Base-by-base conservation (phyloP, 2,797 vertebrate genomes). In the Tapirus indicus region DNA sequence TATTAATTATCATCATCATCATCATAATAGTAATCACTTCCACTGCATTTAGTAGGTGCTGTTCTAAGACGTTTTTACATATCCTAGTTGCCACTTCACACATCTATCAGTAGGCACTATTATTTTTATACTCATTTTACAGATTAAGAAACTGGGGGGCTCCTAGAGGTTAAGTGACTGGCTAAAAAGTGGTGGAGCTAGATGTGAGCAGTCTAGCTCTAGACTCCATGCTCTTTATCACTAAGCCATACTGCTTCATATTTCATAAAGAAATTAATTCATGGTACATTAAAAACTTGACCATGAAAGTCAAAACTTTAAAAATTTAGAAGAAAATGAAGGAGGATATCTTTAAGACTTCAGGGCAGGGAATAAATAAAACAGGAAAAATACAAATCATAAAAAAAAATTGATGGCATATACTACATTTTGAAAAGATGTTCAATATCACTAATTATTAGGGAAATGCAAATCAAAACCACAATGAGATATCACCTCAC, bases 321-420 rank as follows among this genome's bases (percentile, higher is more conserved):
- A 62, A 56, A 71, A 89, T 3, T 13, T 80, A 44, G n/a, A 83
- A 68, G 38, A 86, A 88, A 95, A 95, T 12, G 38, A 92, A 89
- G 6, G 8, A 60, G 25, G 82, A 41, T 77, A 64, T 91, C 12
- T 86, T 86, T 4, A 93, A 56, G 54, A 86, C 35, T n/a, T 89
- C 14, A 32, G n/a, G 13, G 6, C n/a, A 60, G 35, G 27, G 21
- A 44, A 80, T 54, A 66, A 66, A 47, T 74, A 68, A 90, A 86
- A 69, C 9, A 75, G 13, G 18, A 38, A 89, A 72, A 86, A 11
- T 64, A 20, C 6, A 89, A 56, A n/a, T 86, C n/a, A 64, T 77
- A 60, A 9, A 88, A 69, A 60, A 62, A 54, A 52, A 21, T 49
- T 32, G 20, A 88, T 35, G 35, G 20, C 8, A 16, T 71, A 47